A percentile compares a stretch with the other conserved stretches of the same genome.
Evolutionary conservation across 2,113 vertebrate species (phyloP).

Genomic region (Pantherophis guttatus): DNA sequence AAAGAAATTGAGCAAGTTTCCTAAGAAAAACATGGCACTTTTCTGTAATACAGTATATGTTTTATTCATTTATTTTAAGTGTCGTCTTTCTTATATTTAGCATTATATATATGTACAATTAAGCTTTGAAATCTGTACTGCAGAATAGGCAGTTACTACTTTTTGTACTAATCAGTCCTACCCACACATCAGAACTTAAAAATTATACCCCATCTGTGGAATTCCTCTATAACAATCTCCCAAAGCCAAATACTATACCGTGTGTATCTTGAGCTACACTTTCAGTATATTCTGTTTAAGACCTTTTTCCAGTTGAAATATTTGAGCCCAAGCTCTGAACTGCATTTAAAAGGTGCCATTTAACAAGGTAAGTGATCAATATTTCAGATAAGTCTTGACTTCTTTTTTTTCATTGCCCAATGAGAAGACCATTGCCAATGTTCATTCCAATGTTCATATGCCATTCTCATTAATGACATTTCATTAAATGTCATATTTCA

Average conservation of each 20-base stretch:
- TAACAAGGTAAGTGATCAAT: constrained; percentile 48
- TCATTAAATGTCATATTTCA: background rate
- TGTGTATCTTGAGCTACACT: constrained; percentile 28
- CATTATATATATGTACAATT: constrained; percentile 33
- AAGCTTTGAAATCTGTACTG: background rate
- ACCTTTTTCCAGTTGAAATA: constrained; percentile 40
- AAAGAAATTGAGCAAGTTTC: constrained; percentile 37
- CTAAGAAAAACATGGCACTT: constrained; percentile 44
- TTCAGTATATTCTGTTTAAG: constrained; percentile 37
- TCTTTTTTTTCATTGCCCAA: constrained; percentile 32
- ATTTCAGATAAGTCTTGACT: constrained; percentile 21
- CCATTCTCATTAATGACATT: constrained; percentile 41
- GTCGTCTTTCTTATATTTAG: constrained; percentile 44
- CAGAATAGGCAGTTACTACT: constrained; percentile 45
- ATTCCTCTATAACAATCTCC: constrained; percentile 20
- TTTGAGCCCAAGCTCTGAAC: constrained; percentile 47
- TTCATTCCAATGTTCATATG: background rate
- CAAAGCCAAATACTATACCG: background rate
- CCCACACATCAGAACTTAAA: background rate
- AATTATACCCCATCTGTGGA: background rate
- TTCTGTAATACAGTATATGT: constrained; percentile 41
- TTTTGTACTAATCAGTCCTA: constrained; percentile 28
- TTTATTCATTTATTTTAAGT: constrained; percentile 48
- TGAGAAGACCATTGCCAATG: constrained; percentile 7
- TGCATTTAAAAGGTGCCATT: constrained; percentile 50